Evolutionary conservation across 2,888 invertebrate genomes (phyloP).

Genomic region (Heliconius sara): DNA sequence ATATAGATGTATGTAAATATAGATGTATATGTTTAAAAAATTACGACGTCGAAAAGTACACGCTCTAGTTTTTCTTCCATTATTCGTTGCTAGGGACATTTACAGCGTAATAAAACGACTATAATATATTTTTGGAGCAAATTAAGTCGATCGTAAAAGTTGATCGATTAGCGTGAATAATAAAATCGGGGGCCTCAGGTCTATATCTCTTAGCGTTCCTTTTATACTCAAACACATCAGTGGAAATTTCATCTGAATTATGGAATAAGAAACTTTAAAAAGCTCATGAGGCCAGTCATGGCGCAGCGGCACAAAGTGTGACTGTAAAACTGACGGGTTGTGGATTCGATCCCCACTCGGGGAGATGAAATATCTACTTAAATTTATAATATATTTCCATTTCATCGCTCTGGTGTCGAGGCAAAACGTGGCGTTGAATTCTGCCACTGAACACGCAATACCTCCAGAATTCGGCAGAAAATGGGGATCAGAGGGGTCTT

Average conservation of each 20-base stretch:
- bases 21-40: neutral
- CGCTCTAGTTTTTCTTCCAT: slow-evolving; percentile 42
- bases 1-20: no score
- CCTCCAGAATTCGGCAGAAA: no score
- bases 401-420: no score
- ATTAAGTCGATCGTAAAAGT: slow-evolving; percentile 47
- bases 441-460: no score
- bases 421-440: no score
- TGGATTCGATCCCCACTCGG: no score
- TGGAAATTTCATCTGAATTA: neutral
- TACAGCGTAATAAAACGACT: slow-evolving; percentile 40
- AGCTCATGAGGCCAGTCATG: neutral
- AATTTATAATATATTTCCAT: no score
- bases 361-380: no score
- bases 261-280: neutral
- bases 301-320: no score
- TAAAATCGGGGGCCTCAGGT: slow-evolving; percentile 32
- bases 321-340: no score
- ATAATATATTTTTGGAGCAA: slow-evolving; percentile 44
- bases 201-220: slow-evolving; percentile 25
- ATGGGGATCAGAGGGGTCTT: no score
- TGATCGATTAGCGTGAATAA: slow-evolving; percentile 48
- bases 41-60: slow-evolving; percentile 23
- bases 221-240: slow-evolving; percentile 15
- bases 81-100: slow-evolving; percentile 41